Conservation (phyloP, 2,797 vertebrate species). For the Catharus ustulatus region DNA sequence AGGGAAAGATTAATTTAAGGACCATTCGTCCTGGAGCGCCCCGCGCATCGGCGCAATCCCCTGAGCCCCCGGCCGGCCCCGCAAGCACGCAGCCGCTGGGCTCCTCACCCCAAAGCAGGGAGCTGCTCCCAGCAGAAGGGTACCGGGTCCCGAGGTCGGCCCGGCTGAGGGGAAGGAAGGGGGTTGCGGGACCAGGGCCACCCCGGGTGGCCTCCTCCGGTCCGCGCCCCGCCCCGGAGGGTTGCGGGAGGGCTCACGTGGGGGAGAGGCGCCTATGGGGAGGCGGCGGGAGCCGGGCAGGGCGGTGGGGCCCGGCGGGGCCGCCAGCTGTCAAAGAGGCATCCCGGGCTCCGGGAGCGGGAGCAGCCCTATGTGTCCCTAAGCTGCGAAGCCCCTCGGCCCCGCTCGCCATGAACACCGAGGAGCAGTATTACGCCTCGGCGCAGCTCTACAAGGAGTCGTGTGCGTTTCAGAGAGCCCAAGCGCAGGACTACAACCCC, state of each 20-base stretch:
- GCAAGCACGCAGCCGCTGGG: fast-evolving
- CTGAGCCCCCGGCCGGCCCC: no score
- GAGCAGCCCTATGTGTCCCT: conserved; percentile 29
- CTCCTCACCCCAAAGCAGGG: neutral
- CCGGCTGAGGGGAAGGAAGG: no score
- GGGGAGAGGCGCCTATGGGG: conserved; percentile 61
- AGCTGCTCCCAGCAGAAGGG: neutral
- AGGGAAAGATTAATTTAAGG: neutral
- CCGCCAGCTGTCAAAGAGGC: conserved; percentile 77
- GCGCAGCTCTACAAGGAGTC: conserved; percentile 93
- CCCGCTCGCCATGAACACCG: conserved; percentile 88
- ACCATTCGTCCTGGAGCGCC: neutral
- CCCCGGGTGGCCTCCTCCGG: conserved; percentile 27
- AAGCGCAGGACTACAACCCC: conserved; percentile 84
- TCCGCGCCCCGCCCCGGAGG: conserved; percentile 30
- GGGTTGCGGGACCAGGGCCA: neutral
- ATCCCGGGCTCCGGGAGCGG: neutral
- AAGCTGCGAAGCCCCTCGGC: neutral
- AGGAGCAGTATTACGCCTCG: conserved; percentile 88
- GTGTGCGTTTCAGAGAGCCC: conserved; percentile 89
- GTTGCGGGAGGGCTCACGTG: conserved; percentile 60
- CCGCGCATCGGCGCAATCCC: no score
- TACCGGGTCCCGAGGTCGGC: no score
- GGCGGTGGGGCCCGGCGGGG: conserved; percentile 55
- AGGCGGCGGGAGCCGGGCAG: conserved; percentile 41